Evolutionary conservation across 2,888 invertebrate species (phyloP), one percentile per base, ranked within the genome.

Genomic region (Nomada hirtipes): DNA sequence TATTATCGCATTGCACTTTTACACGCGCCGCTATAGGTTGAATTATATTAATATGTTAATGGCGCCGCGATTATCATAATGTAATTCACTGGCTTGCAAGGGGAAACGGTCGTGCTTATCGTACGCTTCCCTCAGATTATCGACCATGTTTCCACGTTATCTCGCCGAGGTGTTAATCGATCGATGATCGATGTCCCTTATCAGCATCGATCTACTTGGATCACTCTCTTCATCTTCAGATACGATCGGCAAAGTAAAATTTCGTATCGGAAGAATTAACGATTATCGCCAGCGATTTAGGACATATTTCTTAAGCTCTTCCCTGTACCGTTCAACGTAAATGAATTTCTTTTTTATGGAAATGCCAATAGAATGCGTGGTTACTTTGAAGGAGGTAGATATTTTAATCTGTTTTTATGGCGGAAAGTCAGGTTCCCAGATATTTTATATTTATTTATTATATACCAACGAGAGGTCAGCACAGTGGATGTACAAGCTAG

Each of bases 131-230:
- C 79, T 74, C 78, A 83, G 87, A 90, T 89, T 87, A 88, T 89
- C 89, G 86, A 83, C 76, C 86, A 83, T 78, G 86, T 87, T 74
- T 60, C 84, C n/a, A 76, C 78, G 83, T 87, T 89, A 90, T 89
- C 89, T 83, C 84, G 61, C 68, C 77, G 82, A 87, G 88, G 88
- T 86, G 89, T 87, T 86, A 85, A 88, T 88, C 89, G 88, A 88
- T 86, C 86, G 59, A 10, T 89, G 91, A 92, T 91, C 90, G 69
- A 76, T 90, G 91, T 90, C 90, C 36, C 47, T 61, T 36, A 60
- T 77, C 71, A 60, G 53, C 60, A 65, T 64, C 60, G 36, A 68
- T 71, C 73, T 42, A 55, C 15, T 36, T 20, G 36, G 55, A 79
- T 76, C 63, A 47, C 53, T n/a, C 59, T 63, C 61, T 73, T 73